A percentile compares a stretch with the other conserved stretches of the same genome.
These are phyloP conservation scores for Mesorhabditis sp. DNA, from an alignment of 2,888 invertebrate genomes.

Conservation along the genomic window DNA sequence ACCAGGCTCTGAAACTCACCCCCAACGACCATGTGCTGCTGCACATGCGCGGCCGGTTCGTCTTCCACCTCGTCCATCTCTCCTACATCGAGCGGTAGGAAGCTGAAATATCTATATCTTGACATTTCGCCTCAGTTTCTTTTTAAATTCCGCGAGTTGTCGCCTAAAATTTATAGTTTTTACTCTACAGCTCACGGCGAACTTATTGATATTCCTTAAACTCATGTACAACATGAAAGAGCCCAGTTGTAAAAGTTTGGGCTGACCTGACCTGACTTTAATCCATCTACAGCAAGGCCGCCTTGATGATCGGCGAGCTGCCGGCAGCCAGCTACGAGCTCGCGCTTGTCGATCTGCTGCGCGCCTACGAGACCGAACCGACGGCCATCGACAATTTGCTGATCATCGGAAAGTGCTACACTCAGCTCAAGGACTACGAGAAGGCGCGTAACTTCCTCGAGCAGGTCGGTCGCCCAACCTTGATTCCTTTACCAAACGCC, in stretches of 20 bases:
- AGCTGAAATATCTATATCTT: no score
- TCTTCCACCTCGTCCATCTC: constrained; percentile 32
- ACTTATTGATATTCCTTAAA: no score
- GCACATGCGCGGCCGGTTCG: constrained; percentile 37
- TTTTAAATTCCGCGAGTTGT: no score
- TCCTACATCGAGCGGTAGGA: constrained; percentile 32
- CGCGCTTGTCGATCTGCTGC: neutral
- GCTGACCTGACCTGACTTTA: neutral
- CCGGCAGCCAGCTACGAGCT: neutral
- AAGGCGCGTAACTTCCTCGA: neutral
- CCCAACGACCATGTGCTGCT: constrained; percentile 25
- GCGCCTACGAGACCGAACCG: neutral
- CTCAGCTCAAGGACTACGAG: neutral
- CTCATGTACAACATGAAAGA: no score
- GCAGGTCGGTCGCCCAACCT: neutral
- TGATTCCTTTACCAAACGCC: no score
- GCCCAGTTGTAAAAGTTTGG: neutral
- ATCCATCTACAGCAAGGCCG: neutral
- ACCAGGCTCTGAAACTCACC: constrained; percentile 29
- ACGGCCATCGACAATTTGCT: constrained; percentile 4
- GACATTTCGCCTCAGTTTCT: no score
- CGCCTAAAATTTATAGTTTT: no score
- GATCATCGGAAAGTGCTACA: neutral
- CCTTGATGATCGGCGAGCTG: neutral
- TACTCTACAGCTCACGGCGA: no score